Conservation (phyloP, 92 coral and sea anemone genomes). For the Paragorgia papillata region DNA sequence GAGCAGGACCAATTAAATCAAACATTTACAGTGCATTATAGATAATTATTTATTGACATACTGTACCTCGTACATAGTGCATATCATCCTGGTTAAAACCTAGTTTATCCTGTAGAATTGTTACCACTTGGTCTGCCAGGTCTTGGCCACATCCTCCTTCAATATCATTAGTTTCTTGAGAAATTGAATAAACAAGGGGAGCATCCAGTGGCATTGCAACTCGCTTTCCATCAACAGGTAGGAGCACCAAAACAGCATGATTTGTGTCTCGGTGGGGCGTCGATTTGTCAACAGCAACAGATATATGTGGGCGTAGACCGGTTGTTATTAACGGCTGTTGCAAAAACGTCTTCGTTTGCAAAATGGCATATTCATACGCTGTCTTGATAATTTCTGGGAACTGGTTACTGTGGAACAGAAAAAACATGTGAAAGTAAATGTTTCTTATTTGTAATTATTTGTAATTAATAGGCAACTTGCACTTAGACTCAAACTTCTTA, state of each 20-base stretch:
- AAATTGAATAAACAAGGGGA: not conserved
- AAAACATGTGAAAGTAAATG: too few species aligned
- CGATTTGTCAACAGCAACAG: constrained; percentile 23
- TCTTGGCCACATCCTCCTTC: constrained; percentile 13
- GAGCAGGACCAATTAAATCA: too few species aligned
- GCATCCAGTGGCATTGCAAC: constrained; percentile 28
- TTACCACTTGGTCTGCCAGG: constrained; percentile 17
- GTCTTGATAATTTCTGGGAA: not conserved
- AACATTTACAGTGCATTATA: not conserved
- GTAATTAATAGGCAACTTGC: too few species aligned
- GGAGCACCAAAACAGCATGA: not conserved
- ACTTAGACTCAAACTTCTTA: too few species aligned
- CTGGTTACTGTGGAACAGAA: not conserved
- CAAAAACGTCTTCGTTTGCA: constrained; percentile 4
- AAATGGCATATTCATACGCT: constrained; percentile 5
- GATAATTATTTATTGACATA: too few species aligned
- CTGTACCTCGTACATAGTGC: constrained; percentile 21
- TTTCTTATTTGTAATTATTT: too few species aligned
- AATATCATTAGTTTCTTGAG: not conserved
- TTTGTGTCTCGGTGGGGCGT: constrained; percentile 26
- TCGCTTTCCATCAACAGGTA: constrained; percentile 27
- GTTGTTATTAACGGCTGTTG: not conserved
- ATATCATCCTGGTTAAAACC: not conserved
- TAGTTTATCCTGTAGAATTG: too few species aligned
- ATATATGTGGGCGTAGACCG: constrained; percentile 18